Percentiles rank a stretch among this genome's conserved stretches.
phyloP scores from a whole-genome alignment of 2,113 vertebrate species.

The Grantiella picta region DNA sequence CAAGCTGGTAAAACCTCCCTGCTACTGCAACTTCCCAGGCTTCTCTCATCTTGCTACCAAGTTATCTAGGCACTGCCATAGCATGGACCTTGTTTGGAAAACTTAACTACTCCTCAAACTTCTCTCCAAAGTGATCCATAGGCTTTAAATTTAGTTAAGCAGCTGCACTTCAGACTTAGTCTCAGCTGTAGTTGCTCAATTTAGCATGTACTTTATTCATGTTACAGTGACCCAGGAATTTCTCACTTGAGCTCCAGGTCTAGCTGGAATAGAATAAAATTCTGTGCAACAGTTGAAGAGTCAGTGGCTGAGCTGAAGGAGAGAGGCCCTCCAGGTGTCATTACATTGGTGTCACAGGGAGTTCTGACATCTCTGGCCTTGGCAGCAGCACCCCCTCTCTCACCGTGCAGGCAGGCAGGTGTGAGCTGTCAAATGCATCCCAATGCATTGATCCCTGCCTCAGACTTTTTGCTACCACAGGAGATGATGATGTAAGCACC shows the following conservation, averaged over 20 bases:
- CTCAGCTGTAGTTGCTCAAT: neutral
- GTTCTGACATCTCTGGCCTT: neutral
- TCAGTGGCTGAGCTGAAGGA: neutral
- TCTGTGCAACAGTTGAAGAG: neutral
- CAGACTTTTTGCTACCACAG: neutral
- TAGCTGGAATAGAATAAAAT: neutral
- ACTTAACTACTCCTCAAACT: neutral
- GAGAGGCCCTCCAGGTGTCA: neutral
- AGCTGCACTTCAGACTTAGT: neutral
- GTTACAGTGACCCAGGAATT: neutral
- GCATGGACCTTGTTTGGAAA: neutral
- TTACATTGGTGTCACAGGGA: rapidly evolving
- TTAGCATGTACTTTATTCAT: neutral
- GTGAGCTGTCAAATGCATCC: neutral
- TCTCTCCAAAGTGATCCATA: neutral
- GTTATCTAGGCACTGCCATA: neutral
- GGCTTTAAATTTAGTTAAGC: neutral
- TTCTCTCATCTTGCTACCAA: neutral
- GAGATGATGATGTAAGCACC: conserved; percentile 10
- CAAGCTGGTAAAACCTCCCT: neutral
- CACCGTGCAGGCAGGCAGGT: neutral
- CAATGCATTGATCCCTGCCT: neutral
- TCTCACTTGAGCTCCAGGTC: neutral
- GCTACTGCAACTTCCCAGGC: neutral
- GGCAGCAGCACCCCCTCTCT: neutral